Conservation (phyloP, 2,888 invertebrate species). For the Eulithis prunata region DNA sequence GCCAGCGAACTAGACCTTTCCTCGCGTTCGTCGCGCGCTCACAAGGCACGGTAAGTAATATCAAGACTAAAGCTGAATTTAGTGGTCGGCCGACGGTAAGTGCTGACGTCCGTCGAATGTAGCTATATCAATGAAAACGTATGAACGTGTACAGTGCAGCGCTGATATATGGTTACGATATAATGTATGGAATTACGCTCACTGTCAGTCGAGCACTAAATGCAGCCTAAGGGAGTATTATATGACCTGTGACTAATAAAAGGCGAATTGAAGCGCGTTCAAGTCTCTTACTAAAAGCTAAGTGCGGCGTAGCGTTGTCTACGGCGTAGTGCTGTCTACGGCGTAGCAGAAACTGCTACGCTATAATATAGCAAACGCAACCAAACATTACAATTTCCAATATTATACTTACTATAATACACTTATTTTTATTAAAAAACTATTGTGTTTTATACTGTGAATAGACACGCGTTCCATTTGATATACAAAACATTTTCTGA, state of each 20-base stretch:
- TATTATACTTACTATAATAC: no score
- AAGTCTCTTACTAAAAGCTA: conserved; percentile 24
- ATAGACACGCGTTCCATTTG: neutral
- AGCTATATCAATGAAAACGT: no score
- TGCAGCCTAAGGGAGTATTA: no score
- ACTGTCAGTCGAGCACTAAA: no score
- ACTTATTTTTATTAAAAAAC: no score
- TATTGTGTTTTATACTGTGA: neutral
- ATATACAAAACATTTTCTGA: conserved; percentile 11
- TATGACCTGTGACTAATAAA: neutral
- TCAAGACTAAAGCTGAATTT: no score
- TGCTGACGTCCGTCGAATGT: no score
- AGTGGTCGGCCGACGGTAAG: no score
- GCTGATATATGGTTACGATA: no score
- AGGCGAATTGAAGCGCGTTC: conserved; percentile 13
- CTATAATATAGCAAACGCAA: conserved; percentile 6
- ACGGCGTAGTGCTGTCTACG: conserved; percentile 31
- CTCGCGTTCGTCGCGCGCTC: conserved; percentile 87
- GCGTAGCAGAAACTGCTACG: conserved; percentile 26
- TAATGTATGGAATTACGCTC: no score
- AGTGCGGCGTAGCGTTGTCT: conserved; percentile 24
- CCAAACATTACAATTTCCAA: neutral
- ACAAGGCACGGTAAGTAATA: conserved; percentile 74
- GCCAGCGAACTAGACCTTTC: conserved; percentile 92
- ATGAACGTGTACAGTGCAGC: no score